These are phyloP conservation scores for Oceanodroma leucorhoa DNA, from an alignment of 2,797 vertebrate genomes.

Conservation along the genomic window DNA sequence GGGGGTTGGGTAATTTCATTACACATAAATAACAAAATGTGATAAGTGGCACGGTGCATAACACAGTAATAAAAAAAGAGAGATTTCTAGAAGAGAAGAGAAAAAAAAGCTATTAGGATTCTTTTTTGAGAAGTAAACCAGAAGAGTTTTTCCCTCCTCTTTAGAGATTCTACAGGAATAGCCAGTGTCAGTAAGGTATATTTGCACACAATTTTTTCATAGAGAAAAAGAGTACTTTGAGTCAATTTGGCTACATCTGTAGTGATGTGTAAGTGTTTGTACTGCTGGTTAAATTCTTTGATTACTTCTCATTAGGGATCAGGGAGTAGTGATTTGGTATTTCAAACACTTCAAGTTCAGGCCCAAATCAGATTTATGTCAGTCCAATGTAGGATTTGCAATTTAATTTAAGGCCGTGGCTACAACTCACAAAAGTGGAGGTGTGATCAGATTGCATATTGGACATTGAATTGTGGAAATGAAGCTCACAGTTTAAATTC, in stretches of 20 bases:
- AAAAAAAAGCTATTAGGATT: background rate
- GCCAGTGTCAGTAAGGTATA: slow-evolving; percentile 28
- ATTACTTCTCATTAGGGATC: slow-evolving; percentile 76
- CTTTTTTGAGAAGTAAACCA: slow-evolving; percentile 10
- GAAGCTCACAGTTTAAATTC: slow-evolving; percentile 52
- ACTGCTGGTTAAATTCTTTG: slow-evolving; percentile 73
- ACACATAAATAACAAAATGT: no score
- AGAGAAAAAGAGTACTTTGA: slow-evolving; percentile 58
- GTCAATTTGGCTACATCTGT: slow-evolving; percentile 71
- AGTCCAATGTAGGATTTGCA: slow-evolving; percentile 57
- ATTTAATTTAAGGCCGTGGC: slow-evolving; percentile 70
- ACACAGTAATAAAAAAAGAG: background rate
- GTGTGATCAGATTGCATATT: slow-evolving; percentile 70
- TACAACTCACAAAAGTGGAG: slow-evolving; percentile 61
- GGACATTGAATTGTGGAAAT: slow-evolving; percentile 48
- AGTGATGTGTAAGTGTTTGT: slow-evolving; percentile 67
- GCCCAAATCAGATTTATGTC: slow-evolving; percentile 75
- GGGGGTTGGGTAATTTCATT: background rate
- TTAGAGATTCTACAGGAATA: slow-evolving; percentile 24
- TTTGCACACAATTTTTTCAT: slow-evolving; percentile 59
- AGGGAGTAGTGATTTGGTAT: slow-evolving; percentile 71
- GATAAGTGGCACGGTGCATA: background rate
- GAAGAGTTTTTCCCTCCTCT: background rate
- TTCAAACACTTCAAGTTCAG: slow-evolving; percentile 75
- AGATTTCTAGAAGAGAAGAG: background rate